Evolutionary conservation across 2,888 invertebrate genomes (phyloP), one percentile per base, ranked within the genome.

Genomic region (Tetranychus piercei): DNA sequence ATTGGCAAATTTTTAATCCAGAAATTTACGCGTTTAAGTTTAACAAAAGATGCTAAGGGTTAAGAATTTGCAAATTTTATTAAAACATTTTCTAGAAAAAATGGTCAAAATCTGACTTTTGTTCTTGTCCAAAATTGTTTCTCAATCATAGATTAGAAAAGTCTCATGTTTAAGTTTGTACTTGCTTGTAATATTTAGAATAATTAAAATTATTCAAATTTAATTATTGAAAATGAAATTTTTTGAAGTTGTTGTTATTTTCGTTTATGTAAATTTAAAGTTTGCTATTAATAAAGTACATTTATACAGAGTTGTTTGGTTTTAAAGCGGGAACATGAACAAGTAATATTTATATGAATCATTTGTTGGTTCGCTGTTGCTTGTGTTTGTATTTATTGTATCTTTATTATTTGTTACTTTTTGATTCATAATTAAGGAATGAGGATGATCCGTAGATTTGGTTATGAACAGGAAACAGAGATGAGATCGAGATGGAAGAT

Each of bases 401-500:
- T 55, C 15, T 55, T 55, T 55, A 15, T 55, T 55, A 15, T 15
- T 55, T 55, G 15, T 15, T 55, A 15, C 11, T 55, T 9, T 55
- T 55, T 55, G 55, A 9, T 15, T 55, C 11, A 34, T 34, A 55
- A 55, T 55, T 55, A 6, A 55, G 55, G 55, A 15, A 55, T 9
- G 55, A 15, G 55, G 15, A 55, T 55, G 55, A 55, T 55, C 55
- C 9, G 8, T 55, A 15, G 55, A 55, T 55, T 55, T 55, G 55
- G 7, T 5, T 9, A 55, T 55, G 11, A 55, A 15, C 55, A 55
- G 55, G 15, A 55, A 55, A 55, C 15, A 55, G 15, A 55, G 55
- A 55, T 55, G 55, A 55, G 55, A 55, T 55, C 55, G 55, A 55
- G 55, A 55, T 55, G 55, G 55, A 55, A 55, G 55, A 55, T 55